Base-by-base conservation (phyloP, 2,888 invertebrate species). In the Nomada ruficornis region DNA sequence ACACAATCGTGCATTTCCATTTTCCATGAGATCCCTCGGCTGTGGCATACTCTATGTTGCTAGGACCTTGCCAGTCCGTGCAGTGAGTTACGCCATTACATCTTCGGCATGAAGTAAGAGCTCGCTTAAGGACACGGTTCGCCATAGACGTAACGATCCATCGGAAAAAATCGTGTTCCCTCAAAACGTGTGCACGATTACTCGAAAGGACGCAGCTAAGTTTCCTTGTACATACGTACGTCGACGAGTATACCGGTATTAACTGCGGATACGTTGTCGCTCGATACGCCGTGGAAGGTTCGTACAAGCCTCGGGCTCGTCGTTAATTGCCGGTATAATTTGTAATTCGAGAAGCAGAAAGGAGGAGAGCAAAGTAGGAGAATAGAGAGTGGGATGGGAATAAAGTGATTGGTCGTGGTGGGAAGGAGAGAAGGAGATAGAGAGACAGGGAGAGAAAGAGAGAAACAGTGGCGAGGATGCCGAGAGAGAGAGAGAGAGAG, bases 241-340 rank as follows among this genome's bases (percentile, higher is more conserved):
- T 71, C 80, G 77, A 72, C 77, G 82, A 64, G 88, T 80, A 82
- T 85, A 83, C 84, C 72, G 86, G 87, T 85, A 89, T 86, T 79
- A 84, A 80, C 76, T 29, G 78, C 75, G 74, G 71, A 77, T 85
- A 83, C 79, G 75, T 81, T 77, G 86, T 68, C 76, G 75, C 50
- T 77, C 74, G 67, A 62, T 60, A 84, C 76, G 84, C 89, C 88
- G 81, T 74, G 88, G 89, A 91, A 89, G 89, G 86, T 79, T 83
- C 85, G 80, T 86, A 84, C 88, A 85, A 86, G 86, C 83, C 81
- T 68, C 79, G 69, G 84, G 83, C 82, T 84, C 80, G 83, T 87
- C 88, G 89, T 91, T 90, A 90, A 90, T 90, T 90, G 91, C 86
- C 80, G 82, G 86, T 85, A 89, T 88, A 91, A 90, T 90, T 89